Evolutionary conservation across 2,888 invertebrate species (phyloP), one percentile per base, ranked within the genome.

Genomic region (Meta bourneti): DNA sequence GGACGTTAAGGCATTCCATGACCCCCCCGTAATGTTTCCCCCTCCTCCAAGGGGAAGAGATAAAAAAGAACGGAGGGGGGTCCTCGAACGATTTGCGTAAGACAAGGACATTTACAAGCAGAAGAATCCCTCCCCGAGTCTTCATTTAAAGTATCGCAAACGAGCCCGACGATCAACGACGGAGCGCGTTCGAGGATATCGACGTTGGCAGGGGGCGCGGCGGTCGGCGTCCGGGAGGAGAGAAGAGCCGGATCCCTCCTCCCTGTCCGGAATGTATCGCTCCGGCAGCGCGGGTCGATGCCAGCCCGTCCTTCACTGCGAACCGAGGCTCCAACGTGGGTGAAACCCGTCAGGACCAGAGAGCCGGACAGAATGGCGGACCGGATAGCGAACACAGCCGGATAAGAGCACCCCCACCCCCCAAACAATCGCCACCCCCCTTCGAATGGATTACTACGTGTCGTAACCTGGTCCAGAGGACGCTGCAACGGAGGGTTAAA

Each of bases 251-350:
- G 52, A 69, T 77, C 77, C 89, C 89, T 84, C 89, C 89, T 83
- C 89, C 75, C 70, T 51, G 49, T 61, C 89, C 84, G 89, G 89
- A 90, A 90, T 90, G 89, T 90, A 90, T 84, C 89, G 89, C 89
- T 90, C 89, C 89, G 89, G 61, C 11, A 61, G 16, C 11, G 13
- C 61, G 61, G 61, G 16, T 61, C 11, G 16, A 11, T 16, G 61
- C 61, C 61, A 16, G 13, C 61, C 61, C 61, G 13, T 61, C 11
- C 61, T 61, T 61, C 61, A 61, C 61, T 61, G 11, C 61, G 61
- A 61, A 61, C 61, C 61, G n/a, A 49, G n/a, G n/a, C 61, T 9
- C 16, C 79, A 61, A 20, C 16, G 51, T 49, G 11, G 11, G 13
- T 16, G 61, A 16, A 16, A 11, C 61, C 13, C 16, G 13, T 11